Evolutionary conservation across 2,113 vertebrate species (phyloP).

Genomic region (Oxygymnocypris stewartii): DNA sequence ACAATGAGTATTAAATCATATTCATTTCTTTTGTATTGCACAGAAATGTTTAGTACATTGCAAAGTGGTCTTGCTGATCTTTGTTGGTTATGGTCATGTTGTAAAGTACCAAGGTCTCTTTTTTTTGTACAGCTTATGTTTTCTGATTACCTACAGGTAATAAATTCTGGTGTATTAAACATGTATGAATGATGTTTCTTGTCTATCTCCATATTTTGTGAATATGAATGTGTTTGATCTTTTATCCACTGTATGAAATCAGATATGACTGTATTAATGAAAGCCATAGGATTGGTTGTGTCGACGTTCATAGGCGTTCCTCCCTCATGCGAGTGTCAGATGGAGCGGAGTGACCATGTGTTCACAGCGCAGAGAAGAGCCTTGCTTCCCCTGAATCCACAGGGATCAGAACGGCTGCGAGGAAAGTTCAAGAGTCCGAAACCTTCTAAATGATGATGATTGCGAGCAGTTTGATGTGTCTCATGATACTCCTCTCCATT

Average conservation of each 20-base stretch:
- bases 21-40: conserved; percentile 83
- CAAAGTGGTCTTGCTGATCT: conserved; percentile 82
- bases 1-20: conserved; percentile 71
- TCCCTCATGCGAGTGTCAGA: not conserved
- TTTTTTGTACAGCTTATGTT: conserved; percentile 90
- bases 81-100: conserved; percentile 80
- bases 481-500: conserved; percentile 10
- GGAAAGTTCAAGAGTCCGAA: conserved; percentile 20
- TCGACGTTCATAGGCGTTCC: not conserved
- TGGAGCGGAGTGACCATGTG: conserved; percentile 5
- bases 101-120: conserved; percentile 67
- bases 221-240: not conserved
- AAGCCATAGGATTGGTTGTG: conserved; percentile 3
- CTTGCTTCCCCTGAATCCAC: not conserved
- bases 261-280: not conserved
- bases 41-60: conserved; percentile 85
- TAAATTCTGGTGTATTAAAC: conserved; percentile 69
- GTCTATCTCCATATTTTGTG: not conserved
- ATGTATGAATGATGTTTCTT: not conserved
- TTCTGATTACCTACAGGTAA: conserved; percentile 83
- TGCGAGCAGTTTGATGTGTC: not conserved
- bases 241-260: not conserved
- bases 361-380: conserved; percentile 1
- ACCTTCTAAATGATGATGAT: conserved; percentile 28
- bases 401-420: not conserved